phyloP scores from a whole-genome alignment of 2,888 invertebrate genomes.

The Philaethria dido region DNA sequence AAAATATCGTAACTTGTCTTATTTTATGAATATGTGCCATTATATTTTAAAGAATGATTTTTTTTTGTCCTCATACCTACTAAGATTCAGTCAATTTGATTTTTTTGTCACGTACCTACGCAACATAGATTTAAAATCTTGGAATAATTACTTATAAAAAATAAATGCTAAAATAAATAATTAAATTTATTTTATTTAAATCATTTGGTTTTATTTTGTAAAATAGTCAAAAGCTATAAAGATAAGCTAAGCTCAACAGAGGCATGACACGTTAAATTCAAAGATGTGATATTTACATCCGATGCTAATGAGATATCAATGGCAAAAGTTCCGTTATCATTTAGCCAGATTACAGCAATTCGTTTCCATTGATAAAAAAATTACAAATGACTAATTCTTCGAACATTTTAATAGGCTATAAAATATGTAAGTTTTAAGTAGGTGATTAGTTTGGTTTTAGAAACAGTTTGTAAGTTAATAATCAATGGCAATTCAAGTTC shows the following conservation, averaged over 20 bases:
- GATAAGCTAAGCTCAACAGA: neutral
- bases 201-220: neutral
- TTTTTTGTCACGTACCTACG: too few relatives aligned
- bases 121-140: too few relatives aligned
- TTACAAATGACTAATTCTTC: conserved; percentile 47
- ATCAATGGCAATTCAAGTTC: conserved; percentile 8
- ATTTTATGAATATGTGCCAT: neutral
- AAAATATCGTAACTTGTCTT: conserved; percentile 15
- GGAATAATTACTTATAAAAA: too few relatives aligned
- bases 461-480: neutral
- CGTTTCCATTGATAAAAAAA: conserved; percentile 61
- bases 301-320: conserved; percentile 70
- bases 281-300: conserved; percentile 55
- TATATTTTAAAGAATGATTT: neutral
- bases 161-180: neutral
- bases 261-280: conserved; percentile 12
- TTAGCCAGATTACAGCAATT: conserved; percentile 47
- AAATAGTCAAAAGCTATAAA: neutral
- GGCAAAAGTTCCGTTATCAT: conserved; percentile 64
- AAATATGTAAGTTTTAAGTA: conserved; percentile 18
- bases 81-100: too few relatives aligned
- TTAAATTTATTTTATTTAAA: neutral
- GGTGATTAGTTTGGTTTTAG: neutral
- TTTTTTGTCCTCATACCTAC: neutral
- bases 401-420: conserved; percentile 38